A percentile compares a stretch with the other conserved stretches of the same genome.
Conservation (phyloP, 2,888 invertebrate species). For the Melinaea marsaeus region DNA sequence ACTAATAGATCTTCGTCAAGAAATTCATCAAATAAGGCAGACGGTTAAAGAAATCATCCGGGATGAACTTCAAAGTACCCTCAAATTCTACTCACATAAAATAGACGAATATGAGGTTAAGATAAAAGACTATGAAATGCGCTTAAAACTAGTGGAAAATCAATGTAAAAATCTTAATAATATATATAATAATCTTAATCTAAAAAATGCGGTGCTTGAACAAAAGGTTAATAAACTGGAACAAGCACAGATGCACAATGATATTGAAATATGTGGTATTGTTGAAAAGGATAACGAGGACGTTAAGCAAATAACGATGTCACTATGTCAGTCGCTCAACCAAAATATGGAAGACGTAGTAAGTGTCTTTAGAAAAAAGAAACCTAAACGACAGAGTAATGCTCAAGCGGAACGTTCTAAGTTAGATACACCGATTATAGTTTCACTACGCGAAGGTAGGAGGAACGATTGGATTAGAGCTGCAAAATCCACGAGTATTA, state of each 20-base stretch:
- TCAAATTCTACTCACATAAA: constrained; percentile 28
- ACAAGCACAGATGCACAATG: constrained; percentile 13
- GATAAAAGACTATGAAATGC: constrained; percentile 14
- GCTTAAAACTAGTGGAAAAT: constrained; percentile 16
- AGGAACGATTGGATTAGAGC: constrained; percentile 13
- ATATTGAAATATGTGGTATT: constrained; percentile 19
- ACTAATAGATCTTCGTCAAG: not conserved
- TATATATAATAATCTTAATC: too few species aligned
- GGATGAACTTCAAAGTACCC: constrained; percentile 22
- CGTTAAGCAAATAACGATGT: constrained; percentile 2
- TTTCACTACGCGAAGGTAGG: constrained; percentile 7
- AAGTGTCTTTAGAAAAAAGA: not conserved
- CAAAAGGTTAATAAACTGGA: constrained; percentile 3
- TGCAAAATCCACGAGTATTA: not conserved
- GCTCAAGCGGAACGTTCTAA: not conserved
- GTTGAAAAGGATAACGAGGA: constrained; percentile 10
- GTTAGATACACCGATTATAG: not conserved
- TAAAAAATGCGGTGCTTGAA: constrained; percentile 9
- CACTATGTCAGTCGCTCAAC: not conserved
- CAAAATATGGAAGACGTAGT: not conserved
- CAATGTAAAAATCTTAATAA: not conserved
- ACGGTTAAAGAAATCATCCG: constrained; percentile 17
- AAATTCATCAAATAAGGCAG: constrained; percentile 17
- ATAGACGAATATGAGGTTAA: constrained; percentile 22
- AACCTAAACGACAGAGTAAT: not conserved